Conservation (phyloP, 2,113 vertebrate genomes). For the Fregata magnificens region DNA sequence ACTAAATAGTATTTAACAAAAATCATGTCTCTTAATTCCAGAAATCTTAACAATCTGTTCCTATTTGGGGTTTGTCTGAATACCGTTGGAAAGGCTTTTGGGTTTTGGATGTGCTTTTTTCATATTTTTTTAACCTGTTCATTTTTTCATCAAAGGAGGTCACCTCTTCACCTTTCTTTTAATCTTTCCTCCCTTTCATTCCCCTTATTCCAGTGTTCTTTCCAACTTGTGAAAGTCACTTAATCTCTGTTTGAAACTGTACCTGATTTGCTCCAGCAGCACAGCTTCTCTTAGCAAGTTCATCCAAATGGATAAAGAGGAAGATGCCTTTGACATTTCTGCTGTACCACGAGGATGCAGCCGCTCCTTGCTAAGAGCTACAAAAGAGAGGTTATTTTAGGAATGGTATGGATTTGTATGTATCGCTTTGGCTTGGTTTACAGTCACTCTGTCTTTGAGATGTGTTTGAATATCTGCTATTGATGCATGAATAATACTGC, state of each 20-base stretch:
- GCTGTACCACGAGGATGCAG: background rate
- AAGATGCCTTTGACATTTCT: slow-evolving; percentile 54
- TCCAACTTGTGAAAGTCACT: slow-evolving; percentile 40
- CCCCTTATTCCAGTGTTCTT: slow-evolving; percentile 15
- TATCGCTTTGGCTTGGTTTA: background rate
- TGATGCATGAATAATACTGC: background rate
- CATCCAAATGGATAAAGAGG: slow-evolving; percentile 31
- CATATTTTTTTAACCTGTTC: slow-evolving; percentile 10
- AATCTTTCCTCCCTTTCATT: slow-evolving; percentile 57
- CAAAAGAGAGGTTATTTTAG: slow-evolving; percentile 52
- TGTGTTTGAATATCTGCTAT: background rate
- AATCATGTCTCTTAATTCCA: background rate
- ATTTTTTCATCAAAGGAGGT: slow-evolving; percentile 50
- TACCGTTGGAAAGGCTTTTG: background rate
- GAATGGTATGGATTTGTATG: slow-evolving; percentile 18
- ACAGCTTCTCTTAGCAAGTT: background rate
- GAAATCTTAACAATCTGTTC: background rate
- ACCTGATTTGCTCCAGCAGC: slow-evolving; percentile 40
- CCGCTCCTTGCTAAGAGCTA: background rate
- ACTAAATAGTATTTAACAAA: background rate
- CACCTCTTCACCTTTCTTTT: slow-evolving; percentile 62
- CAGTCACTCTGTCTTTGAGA: background rate
- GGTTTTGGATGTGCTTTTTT: background rate
- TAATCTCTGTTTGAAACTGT: slow-evolving; percentile 61
- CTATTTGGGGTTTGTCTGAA: background rate